A percentile compares a stretch with the other conserved stretches of the same genome.
Evolutionary conservation across 2,113 vertebrate species (phyloP).

Genomic region (Naja naja): DNA sequence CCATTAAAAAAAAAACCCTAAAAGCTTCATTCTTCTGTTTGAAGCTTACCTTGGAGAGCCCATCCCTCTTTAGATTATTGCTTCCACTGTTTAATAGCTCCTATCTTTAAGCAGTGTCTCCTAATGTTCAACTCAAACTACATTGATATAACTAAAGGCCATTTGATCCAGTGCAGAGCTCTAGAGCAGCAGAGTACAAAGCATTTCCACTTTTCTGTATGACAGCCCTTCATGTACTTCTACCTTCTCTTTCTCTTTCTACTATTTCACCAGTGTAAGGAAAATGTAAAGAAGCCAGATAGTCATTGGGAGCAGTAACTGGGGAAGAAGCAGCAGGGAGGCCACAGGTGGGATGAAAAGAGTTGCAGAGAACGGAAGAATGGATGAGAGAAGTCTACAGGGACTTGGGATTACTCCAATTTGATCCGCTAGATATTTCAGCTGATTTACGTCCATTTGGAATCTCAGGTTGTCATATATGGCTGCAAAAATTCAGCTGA

Average conservation of each 20-base stretch:
- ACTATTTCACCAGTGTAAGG: background rate
- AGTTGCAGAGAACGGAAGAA: background rate
- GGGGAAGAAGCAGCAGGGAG: background rate
- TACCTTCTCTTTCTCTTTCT: background rate
- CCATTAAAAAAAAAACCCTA: background rate
- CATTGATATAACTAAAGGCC: background rate
- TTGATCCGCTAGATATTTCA: background rate
- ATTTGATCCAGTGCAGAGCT: background rate
- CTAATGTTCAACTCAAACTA: background rate
- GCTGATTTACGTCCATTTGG: background rate
- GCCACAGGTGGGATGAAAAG: background rate
- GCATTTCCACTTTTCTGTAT: background rate
- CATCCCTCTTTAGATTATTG: background rate
- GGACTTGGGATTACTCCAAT: background rate
- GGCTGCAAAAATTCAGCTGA: background rate
- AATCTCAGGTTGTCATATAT: background rate
- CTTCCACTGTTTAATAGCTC: background rate
- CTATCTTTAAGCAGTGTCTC: background rate
- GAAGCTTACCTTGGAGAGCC: background rate
- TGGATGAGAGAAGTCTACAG: background rate
- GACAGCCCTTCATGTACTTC: background rate
- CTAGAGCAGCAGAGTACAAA: background rate
- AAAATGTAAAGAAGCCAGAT: background rate
- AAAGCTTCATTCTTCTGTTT: background rate
- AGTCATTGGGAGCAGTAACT: background rate